Base-by-base conservation (phyloP, 2,797 vertebrate species). In the Dipus sagitta region DNA sequence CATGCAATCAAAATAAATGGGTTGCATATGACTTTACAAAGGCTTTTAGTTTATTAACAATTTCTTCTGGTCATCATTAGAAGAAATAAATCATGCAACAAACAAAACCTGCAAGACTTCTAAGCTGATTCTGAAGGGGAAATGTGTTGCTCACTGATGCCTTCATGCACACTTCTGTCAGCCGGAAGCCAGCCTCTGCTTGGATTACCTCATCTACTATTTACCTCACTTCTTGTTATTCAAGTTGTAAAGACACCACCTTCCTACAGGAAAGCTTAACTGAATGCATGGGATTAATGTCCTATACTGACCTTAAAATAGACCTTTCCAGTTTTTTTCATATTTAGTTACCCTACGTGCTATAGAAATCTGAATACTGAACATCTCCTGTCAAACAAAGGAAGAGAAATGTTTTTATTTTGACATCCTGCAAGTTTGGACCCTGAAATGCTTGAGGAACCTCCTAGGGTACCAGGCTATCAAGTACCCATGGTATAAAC, bases 61-160 rank as follows among this genome's bases (percentile, higher is more conserved):
- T 79, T 90, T 90, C 47, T 89, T 94, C 75, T n/a, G 13, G 17
- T 86, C 38, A 78, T 65, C 67, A 68, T 8, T 71, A 65, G 14
- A 67, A 24, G 11, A 58, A 87, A 68, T 12, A 67, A 77, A 74
- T 26, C 76, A 64, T 34, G 60, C 60, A 86, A 42, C 74, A 32
- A 62, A 54, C n/a, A 67, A 62, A 91, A 88, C 21, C 18, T 62
- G 15, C 1, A 62, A 30, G 71, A 6, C 3, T 72, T 12, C 32
- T 7, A 77, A 34, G 47, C 32, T 28, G 26, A 81, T 85, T 54
- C 54, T 13, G 72, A 60, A 72, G 23, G 8, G 15, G 28, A 94
- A 28, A 78, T 11, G 10, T 15, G 14, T 54, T 47, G 42, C 42
- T 54, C 54, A 83, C 78, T 30, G 76, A 86, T 54, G 13, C 4